Percentiles rank a stretch among this genome's conserved stretches.
These are phyloP conservation scores for Agrilus cyanescens DNA, from an alignment of 2,888 invertebrate genomes.

Conservation along the genomic window DNA sequence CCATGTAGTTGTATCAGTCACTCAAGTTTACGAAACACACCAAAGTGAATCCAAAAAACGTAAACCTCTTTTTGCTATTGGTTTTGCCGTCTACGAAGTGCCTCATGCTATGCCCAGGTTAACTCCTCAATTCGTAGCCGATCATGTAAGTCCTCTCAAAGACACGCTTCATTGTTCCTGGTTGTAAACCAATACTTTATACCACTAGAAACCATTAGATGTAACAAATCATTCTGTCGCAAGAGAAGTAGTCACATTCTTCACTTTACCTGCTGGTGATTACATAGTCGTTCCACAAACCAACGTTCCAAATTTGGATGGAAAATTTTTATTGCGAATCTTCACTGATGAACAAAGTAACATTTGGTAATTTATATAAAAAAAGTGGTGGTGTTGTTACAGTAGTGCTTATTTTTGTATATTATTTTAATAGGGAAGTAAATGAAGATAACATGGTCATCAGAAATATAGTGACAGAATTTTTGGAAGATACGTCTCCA, in stretches of 20 bases:
- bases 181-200: not conserved
- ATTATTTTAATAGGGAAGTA: slow-evolving; percentile 47
- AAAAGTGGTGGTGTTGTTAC: not conserved
- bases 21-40: slow-evolving; percentile 49
- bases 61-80: slow-evolving; percentile 47
- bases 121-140: slow-evolving; percentile 47
- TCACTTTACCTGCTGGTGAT: slow-evolving; percentile 61
- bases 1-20: slow-evolving; percentile 61
- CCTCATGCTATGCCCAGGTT: slow-evolving; percentile 48
- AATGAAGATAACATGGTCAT: slow-evolving; percentile 65
- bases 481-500: slow-evolving; percentile 42
- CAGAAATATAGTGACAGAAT: slow-evolving; percentile 49
- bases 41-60: slow-evolving; percentile 37
- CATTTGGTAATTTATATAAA: slow-evolving; percentile 48
- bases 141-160: slow-evolving; percentile 37
- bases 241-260: slow-evolving; percentile 59
- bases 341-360: slow-evolving; percentile 61
- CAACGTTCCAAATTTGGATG: slow-evolving; percentile 53
- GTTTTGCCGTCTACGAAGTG: slow-evolving; percentile 61
- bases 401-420: not conserved
- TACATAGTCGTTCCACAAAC: slow-evolving; percentile 65
- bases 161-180: not conserved
- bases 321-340: slow-evolving; percentile 57
- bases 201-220: slow-evolving; percentile 46
- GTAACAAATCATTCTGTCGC: slow-evolving; percentile 54